Percentiles rank a stretch among this genome's conserved stretches.
Evolutionary conservation across 2,797 vertebrate species (phyloP).

Genomic region (Manis javanica): DNA sequence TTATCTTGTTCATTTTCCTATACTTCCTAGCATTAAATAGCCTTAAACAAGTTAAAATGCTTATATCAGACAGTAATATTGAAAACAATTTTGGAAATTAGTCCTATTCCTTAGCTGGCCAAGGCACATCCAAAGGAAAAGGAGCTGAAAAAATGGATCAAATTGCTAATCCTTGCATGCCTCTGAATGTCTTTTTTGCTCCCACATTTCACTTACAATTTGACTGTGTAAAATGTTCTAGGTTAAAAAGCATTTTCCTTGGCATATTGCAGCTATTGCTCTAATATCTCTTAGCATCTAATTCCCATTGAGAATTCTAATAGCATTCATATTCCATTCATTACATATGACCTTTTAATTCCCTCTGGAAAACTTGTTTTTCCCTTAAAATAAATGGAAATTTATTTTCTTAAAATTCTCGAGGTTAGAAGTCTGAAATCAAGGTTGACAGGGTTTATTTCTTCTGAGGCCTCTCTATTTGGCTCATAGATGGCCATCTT

Average conservation of each 20-base stretch:
- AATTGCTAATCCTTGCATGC: background rate
- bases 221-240: background rate
- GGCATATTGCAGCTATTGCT: background rate
- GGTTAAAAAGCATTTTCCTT: background rate
- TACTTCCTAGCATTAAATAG: background rate
- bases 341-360: background rate
- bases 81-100: background rate
- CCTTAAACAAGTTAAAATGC: background rate
- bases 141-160: background rate
- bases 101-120: background rate
- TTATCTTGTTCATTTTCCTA: background rate
- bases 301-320: background rate
- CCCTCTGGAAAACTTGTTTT: background rate
- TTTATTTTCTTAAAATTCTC: background rate
- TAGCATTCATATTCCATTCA: background rate
- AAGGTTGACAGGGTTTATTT: background rate
- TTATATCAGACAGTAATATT: background rate
- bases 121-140: background rate
- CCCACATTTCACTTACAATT: background rate
- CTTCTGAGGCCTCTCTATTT: background rate
- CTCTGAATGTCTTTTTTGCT: background rate
- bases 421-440: background rate
- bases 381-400: background rate
- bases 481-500: background rate
- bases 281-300: background rate